Evolutionary conservation across 2,888 invertebrate genomes (phyloP), one percentile per base, ranked within the genome.

Genomic region (Polydrusus pterygomalis): DNA sequence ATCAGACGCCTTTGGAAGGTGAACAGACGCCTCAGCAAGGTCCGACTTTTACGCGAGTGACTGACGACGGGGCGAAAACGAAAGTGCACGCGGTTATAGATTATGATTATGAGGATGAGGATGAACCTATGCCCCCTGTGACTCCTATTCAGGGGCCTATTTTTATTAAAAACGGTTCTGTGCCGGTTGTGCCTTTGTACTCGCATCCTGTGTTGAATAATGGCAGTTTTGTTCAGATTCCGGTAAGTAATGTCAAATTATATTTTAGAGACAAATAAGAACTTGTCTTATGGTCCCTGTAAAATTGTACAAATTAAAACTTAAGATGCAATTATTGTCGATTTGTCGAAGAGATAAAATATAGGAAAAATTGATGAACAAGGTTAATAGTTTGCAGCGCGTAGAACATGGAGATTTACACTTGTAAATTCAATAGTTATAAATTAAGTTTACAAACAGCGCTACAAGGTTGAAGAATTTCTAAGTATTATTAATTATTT

Each of bases 71-170:
- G 0, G 88, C 87, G 75, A 92, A 88, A 82, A 89, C 76, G 1
- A 92, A 93, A 81, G 87, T 94, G 74, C 94, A 94, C 85, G 93
- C 94, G 3, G 91, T 94, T 20, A 89, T 94, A 64, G 94, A 94
- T 85, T 94, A 93, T 82, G 93, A 93, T 81, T 92, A 92, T 74
- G 93, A 93, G 80, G 92, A 92, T 77, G 89, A 89, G 79, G 90
- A 91, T 78, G 90, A 89, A 56, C 63, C 67, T 10, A 77, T 77
- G 84, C 91, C 92, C 78, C 91, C 92, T 15, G 94, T 95, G 65
- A 95, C 96, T 20, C 96, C 96, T 30, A 94, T 96, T 75, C 95
- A 95, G 87, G 96, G 96, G 43, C 96, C 96, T n/a, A 96, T 96
- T 86, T 93, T 92, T 84, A 87, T 96, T 80, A 93, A 94, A 87